Base-by-base conservation (phyloP, 2,113 vertebrate genomes). In the Oryzias curvinotus region DNA sequence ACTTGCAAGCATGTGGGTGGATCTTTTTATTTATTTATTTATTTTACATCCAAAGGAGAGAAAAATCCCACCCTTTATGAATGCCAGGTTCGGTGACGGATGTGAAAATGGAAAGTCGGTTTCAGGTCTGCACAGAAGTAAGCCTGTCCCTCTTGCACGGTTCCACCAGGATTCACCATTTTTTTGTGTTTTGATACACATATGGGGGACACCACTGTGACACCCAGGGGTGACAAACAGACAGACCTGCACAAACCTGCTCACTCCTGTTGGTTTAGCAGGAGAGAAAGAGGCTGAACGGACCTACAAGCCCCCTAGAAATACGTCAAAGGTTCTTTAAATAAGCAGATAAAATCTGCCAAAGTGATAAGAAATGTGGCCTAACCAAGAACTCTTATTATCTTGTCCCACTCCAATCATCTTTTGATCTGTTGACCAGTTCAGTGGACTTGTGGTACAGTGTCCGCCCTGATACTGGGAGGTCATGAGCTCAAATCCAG, bases 81-180 rank as follows among this genome's bases (percentile, higher is more conserved):
- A 64, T 51, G 76, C 58, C 52, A 8, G 42, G 45, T 46, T 13
- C 52, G 65, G 42, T 26, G 75, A 83, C 56, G 28, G 62, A 62
- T 77, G 75, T 82, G 72, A 79, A 71, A 81, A 73, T 42, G 70
- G 66, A 68, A 65, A 52, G 28, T 68, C 58, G 52, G 52, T 73
- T 60, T 57, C 44, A 71, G 48, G 58, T 59, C 5, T 45, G 42
- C 57, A 76, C 64, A 77, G 30, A 78, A 80, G 70, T 84, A 81
- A 69, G 77, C 48, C 79, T 21, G 77, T 65, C 86, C 83, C 30
- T 86, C 81, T 70, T 28, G 43, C 54, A 57, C 41, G 26, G 43
- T 18, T 64, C 71, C 68, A 41, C 41, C 21, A 65, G 51, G 68
- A 64, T 55, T 63, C 62, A 43, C 72, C 43, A 4, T 57, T 42